Evolutionary conservation across 2,888 invertebrate genomes (phyloP), one percentile per base, ranked within the genome.

Genomic region (Morpho helenor): DNA sequence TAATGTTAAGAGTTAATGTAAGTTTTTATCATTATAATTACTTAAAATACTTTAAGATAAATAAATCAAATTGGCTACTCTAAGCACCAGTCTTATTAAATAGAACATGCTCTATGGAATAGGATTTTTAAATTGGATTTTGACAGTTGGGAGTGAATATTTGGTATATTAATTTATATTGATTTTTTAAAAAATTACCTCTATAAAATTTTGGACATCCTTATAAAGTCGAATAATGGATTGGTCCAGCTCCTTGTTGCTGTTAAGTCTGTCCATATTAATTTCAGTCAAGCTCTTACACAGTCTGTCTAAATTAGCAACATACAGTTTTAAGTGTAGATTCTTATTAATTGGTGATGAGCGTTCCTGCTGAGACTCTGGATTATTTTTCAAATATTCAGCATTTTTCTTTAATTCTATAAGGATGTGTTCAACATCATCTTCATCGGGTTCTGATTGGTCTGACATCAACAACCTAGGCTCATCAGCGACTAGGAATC

Each of bases 201-300:
- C 77, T 41, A 80, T 82, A 64, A 89, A 87, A 68, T 80, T 75
- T 44, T 81, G 76, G 2, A 88, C 83, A 76, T 87, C 82, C 49
- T 81, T 72, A 65, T 80, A 82, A 7, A 89, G 66, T 90, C 87
- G 40, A 90, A 68, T 48, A 80, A 82, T 40, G 65, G 55, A 68
- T 79, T 83, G 31, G 31, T 31, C 31, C 5, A 31, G 31, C 56
- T 72, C 80, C 7, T 70, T 70, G 9, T 62, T 69, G 1, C 60
- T 64, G 52, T 73, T 70, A 16, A 63, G 72, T 52, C 76, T 78
- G 45, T 65, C 75, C 1, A 83, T 56, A 60, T 84, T 85, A 5
- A 89, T 74, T 49, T 79, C 79, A 0, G 74, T 72, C 44, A 88
- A 64, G 5, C 81, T 77, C 63, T 87, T 87, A n/a, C 74, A 70